Evolutionary conservation across 2,113 vertebrate species (phyloP).

Genomic region (Cyphomyrus plagiostoma): DNA sequence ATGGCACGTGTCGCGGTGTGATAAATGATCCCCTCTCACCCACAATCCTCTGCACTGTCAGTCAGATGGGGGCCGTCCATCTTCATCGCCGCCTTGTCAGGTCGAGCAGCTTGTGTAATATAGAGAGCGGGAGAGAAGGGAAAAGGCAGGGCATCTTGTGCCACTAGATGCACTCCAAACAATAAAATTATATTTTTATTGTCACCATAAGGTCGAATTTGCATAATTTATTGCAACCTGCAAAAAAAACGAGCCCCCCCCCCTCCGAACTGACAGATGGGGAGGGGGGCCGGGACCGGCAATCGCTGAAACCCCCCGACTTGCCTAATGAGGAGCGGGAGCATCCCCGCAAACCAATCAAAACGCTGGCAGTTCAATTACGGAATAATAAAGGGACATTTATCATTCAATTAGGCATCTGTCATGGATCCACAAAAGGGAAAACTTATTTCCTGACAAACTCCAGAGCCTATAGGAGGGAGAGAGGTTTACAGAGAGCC

Average conservation of each 20-base stretch:
- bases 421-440: conserved; percentile 84
- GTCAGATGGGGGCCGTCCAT: conserved; percentile 96
- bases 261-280: conserved; percentile 81
- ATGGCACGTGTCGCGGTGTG: conserved; percentile 98
- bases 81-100: conserved; percentile 92
- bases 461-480: conserved; percentile 25
- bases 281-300: conserved; percentile 72
- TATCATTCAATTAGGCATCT: conserved; percentile 99
- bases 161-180: conserved; percentile 51
- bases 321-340: conserved; percentile 66
- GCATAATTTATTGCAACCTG: conserved; percentile 85
- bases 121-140: conserved; percentile 8
- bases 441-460: conserved; percentile 74
- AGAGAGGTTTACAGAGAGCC: conserved; percentile 40
- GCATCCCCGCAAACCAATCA: conserved; percentile 76
- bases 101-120: conserved; percentile 55
- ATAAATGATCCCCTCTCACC: conserved; percentile 95
- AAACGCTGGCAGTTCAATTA: conserved; percentile 86
- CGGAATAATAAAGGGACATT: conserved; percentile 96
- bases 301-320: conserved; percentile 59
- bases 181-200: conserved; percentile 57
- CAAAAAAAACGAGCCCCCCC: conserved; percentile 18
- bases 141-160: neutral
- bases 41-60: conserved; percentile 91
- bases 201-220: conserved; percentile 64